Base-by-base conservation (phyloP, 2,113 vertebrate species). In the Lophotis ruficrista region DNA sequence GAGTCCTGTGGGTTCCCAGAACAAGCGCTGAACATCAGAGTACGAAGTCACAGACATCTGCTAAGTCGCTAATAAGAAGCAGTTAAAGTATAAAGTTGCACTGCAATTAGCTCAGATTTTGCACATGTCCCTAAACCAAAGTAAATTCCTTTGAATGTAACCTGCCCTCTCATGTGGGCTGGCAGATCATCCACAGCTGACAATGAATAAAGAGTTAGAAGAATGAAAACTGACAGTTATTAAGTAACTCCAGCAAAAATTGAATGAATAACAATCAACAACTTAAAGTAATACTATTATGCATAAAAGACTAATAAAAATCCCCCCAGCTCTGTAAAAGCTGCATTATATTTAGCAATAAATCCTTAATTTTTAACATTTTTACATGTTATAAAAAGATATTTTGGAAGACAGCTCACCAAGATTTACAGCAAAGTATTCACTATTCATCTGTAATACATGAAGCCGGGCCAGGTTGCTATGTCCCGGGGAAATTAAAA, bases 21-120 rank as follows among this genome's bases (percentile, higher is more conserved):
- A 35, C 47, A 43, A 57, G 47, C 60, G 21, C 79, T 66, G 58
- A 92, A 73, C 51, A 78, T n/a, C 68, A 92, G 79, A 81, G 72
- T 38, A 45, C 5, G 14, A 64, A 78, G 92, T 87, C 68, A 80
- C 81, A 93, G 76, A 58, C 79, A 81, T 83, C 79, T 94, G 86
- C 70, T 71, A 89, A 92, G 80, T 64, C 13, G 0, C 57, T 92
- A 93, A 93, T 86, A 93, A 93, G 77, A 84, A 94, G 87, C 87
- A 87, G 86, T 94, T 91, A 87, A 92, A 89, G 95, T 87, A 81
- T 91, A 93, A 94, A 50, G 69, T 84, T 94, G 86, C 88, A 76
- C 80, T 93, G 91, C 90, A 97, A 93, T 93, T 96, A 90, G 83
- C 90, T 93, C 92, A 84, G 80, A 93, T 82, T 90, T 87, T 95